Conservation (phyloP, 2,113 vertebrate genomes). For the Prunella fulvescens region DNA sequence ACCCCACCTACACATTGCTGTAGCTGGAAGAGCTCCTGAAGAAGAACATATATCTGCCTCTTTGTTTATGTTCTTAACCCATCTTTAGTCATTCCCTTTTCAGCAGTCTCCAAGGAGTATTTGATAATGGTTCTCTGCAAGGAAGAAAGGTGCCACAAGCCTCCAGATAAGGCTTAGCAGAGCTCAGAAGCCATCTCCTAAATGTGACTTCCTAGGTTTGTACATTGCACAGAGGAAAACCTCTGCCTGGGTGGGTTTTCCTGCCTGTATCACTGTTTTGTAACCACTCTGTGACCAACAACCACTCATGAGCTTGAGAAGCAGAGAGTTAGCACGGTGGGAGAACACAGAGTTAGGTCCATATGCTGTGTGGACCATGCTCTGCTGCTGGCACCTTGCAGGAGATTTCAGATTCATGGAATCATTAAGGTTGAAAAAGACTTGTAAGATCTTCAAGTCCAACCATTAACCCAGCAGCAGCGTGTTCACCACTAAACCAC, state of each 20-base stretch:
- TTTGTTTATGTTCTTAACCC: not conserved
- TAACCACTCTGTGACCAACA: not conserved
- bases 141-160: not conserved
- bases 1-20: not conserved
- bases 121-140: not conserved
- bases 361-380: not conserved
- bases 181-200: not conserved
- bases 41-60: not conserved
- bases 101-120: not conserved
- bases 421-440: not conserved
- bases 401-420: not conserved
- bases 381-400: not conserved
- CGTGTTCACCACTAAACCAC: not conserved
- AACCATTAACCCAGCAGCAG: not conserved
- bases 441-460: not conserved
- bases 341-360: not conserved
- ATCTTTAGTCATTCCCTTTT: not conserved
- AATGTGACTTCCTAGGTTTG: not conserved
- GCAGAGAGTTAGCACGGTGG: not conserved
- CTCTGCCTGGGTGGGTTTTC: not conserved
- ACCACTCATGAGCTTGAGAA: not conserved
- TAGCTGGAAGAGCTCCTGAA: not conserved
- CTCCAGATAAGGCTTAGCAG: not conserved
- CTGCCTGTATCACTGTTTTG: not conserved
- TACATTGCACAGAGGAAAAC: not conserved